Percentiles rank a stretch among this genome's conserved stretches.
Conservation (phyloP, 1,140 invertebrate species). For the Caenorhabditis briggsae region DNA sequence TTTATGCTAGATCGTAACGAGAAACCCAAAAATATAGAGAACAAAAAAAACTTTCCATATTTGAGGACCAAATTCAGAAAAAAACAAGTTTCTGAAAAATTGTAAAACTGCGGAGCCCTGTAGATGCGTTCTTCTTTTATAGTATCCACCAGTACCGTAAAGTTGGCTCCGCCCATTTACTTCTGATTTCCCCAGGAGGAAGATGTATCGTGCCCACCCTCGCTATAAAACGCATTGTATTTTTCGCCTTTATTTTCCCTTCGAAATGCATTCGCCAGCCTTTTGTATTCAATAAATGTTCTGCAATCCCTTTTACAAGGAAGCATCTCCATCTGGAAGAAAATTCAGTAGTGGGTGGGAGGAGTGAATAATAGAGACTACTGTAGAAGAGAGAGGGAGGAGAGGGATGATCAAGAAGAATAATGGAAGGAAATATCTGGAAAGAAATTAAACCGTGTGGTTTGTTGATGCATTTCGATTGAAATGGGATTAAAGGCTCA, state of each 20-base stretch:
- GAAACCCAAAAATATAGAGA: too few species aligned
- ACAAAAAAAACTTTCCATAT: too few species aligned
- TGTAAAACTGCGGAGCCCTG: neutral
- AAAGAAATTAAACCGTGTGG: too few species aligned
- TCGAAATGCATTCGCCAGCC: neutral
- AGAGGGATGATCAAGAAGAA: neutral
- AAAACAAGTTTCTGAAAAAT: neutral
- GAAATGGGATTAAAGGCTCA: too few species aligned
- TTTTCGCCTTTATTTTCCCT: neutral
- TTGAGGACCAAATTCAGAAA: too few species aligned
- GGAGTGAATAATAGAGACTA: neutral
- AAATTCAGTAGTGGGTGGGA: neutral
- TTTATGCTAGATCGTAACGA: too few species aligned
- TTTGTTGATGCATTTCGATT: too few species aligned
- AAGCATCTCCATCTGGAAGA: neutral
- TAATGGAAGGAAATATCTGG: neutral
- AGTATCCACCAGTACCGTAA: neutral
- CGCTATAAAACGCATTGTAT: conserved; percentile 19
- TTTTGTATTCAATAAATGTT: conserved; percentile 19
- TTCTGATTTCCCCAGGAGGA: neutral
- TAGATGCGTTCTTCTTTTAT: neutral
- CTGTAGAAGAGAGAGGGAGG: neutral
- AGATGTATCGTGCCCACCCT: neutral
- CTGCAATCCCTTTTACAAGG: neutral
- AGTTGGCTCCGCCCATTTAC: neutral